Evolutionary conservation across 2,113 vertebrate genomes (phyloP).

Genomic region (Strix uralensis): DNA sequence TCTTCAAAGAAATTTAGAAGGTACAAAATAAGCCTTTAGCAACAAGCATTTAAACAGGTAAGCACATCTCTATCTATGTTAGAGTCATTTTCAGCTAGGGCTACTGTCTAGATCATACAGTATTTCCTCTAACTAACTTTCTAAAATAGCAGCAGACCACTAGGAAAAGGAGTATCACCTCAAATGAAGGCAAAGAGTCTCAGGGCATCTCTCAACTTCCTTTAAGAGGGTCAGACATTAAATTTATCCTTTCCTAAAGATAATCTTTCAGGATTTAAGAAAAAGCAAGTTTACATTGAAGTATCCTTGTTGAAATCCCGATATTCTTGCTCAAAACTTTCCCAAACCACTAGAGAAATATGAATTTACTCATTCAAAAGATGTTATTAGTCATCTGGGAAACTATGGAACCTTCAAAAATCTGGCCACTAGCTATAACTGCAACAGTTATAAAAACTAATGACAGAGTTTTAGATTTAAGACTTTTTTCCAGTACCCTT

Average conservation of each 20-base stretch:
- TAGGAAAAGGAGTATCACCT: background rate
- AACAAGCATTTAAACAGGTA: background rate
- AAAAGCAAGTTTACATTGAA: background rate
- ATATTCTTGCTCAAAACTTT: background rate
- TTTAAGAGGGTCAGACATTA: background rate
- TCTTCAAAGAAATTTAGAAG: background rate
- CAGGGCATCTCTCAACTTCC: background rate
- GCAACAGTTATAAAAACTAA: background rate
- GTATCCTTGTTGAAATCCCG: background rate
- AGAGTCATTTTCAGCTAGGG: background rate
- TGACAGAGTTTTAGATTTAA: background rate
- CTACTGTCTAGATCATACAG: background rate
- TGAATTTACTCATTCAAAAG: background rate
- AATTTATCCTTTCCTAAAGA: background rate
- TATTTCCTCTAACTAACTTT: background rate
- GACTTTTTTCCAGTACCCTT: background rate
- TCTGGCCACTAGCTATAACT: background rate
- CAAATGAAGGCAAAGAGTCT: background rate
- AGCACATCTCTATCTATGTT: background rate
- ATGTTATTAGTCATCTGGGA: background rate
- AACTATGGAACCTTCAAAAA: background rate
- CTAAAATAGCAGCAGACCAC: background rate
- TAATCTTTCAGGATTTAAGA: background rate
- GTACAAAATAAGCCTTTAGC: background rate
- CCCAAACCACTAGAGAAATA: background rate